Base-by-base conservation (phyloP, 2,888 invertebrate species). In the Atrina japonica region DNA sequence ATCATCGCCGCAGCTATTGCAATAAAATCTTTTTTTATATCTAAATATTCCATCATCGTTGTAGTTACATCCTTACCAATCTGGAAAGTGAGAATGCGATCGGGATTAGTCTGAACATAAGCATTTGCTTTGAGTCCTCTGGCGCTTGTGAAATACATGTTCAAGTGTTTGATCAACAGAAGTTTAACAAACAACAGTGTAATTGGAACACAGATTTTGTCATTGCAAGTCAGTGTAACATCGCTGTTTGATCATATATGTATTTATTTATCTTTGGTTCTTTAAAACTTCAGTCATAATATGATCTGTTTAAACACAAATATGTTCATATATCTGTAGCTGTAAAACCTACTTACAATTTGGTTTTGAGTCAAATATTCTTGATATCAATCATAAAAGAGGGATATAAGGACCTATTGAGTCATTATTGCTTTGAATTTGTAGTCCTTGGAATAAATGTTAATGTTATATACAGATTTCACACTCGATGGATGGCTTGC, bases 101-200 rank as follows among this genome's bases (percentile, higher is more conserved):
- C 40, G 56, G 49, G 7, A 49, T 71, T 14, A 61, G 49, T 16
- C 35, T 66, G 21, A 67, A 72, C 47, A 18, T 67, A 9, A 63
- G 55, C 7, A 52, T 72, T 9, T 72, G 71, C 63, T 63, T 67
- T n/a, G 71, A 72, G 56, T 53, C 71, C 0, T 16, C 52, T 21
- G 58, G 50, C 1, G 41, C 74, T 0, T 82, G 82, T 66, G 23
- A 66, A 25, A 50, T 79, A 7, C 35, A 40, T 21, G 41, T 68
- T 16, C 65, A 55, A 18, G 60, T 79, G 9, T 50, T 82, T 45
- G 58, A 43, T 9, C 59, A 78, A 53, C 73, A 67, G 1, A 70
- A 75, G n/a, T 47, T 73, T 18, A 47, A 53, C 21, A 73, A 69
- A 23, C 60, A 65, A 29, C 27, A 50, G 3, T 73, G 73, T 69